Evolutionary conservation across 1,140 invertebrate species (phyloP), one percentile per base, ranked within the genome.

Genomic region (Pseudobourletiella spinata): DNA sequence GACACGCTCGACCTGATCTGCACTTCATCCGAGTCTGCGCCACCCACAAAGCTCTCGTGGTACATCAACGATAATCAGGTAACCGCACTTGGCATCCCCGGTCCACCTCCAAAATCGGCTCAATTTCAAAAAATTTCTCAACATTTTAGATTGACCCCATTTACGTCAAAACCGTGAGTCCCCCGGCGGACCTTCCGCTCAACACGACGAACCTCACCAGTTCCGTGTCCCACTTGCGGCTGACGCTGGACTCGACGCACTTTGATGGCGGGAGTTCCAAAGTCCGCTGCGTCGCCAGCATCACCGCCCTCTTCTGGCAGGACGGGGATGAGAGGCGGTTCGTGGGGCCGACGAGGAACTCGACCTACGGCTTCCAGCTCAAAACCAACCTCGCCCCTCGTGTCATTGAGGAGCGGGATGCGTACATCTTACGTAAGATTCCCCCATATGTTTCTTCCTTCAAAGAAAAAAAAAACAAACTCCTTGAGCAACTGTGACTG

Each of bases 61-160:
- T 78, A 74, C 70, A 77, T 79, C 67, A 79, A 79, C 57, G 74
- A 75, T 52, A 43, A 74, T 46, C 70, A 72, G 71, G 77, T 77
- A 68, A n/a, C n/a, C n/a, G n/a, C n/a, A n/a, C n/a, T n/a, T n/a
- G n/a, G n/a, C n/a, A n/a, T n/a, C n/a, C n/a, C n/a, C n/a, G n/a
- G n/a, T n/a, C n/a, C n/a, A n/a, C n/a, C n/a, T n/a, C n/a, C n/a
- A n/a, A n/a, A n/a, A n/a, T n/a, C n/a, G n/a, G n/a, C n/a, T n/a
- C n/a, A n/a, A n/a, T n/a, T n/a, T n/a, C n/a, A n/a, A n/a, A n/a
- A n/a, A n/a, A n/a, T n/a, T n/a, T n/a, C n/a, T n/a, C n/a, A n/a
- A n/a, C n/a, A n/a, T n/a, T n/a, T n/a, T n/a, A 51, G 48, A 51
- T 51, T 51, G 8, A 51, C 14, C 14, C 48, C 20, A 26, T 3